Percentiles rank a stretch among this genome's conserved stretches.
phyloP scores from a whole-genome alignment of 2,113 vertebrate genomes.

The Syngnathus typhle region DNA sequence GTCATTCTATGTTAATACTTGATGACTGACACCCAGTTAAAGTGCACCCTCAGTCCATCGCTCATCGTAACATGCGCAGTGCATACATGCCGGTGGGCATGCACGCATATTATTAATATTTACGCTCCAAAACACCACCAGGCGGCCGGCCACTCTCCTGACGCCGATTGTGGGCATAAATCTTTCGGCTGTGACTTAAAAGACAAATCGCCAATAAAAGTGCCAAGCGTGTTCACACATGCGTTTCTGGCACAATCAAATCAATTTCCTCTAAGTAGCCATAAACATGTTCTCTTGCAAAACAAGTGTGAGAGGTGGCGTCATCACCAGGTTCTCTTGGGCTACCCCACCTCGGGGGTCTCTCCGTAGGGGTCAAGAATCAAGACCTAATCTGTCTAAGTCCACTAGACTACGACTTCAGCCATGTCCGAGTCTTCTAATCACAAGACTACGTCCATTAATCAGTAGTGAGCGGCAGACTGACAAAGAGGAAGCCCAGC shows the following conservation, averaged over 20 bases:
- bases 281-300: slow-evolving; percentile 99
- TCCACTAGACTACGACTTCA: slow-evolving; percentile 47
- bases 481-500: slow-evolving; percentile 71
- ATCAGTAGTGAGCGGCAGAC: slow-evolving; percentile 74
- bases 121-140: slow-evolving; percentile 48
- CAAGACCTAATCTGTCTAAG: slow-evolving; percentile 80
- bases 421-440: slow-evolving; percentile 57
- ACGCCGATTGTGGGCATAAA: slow-evolving; percentile 64
- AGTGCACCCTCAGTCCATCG: slow-evolving; percentile 67
- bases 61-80: slow-evolving; percentile 50
- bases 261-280: slow-evolving; percentile 98
- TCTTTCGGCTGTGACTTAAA: slow-evolving; percentile 70
- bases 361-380: slow-evolving; percentile 74
- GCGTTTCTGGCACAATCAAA: slow-evolving; percentile 92
- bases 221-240: slow-evolving; percentile 87
- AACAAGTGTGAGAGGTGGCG: slow-evolving; percentile 81
- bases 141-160: slow-evolving; percentile 49
- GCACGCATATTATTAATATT: slow-evolving; percentile 53
- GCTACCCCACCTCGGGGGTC: slow-evolving; percentile 76
- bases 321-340: slow-evolving; percentile 75
- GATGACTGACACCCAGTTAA: slow-evolving; percentile 72
- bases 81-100: slow-evolving; percentile 20
- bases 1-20: slow-evolving; percentile 62
- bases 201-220: slow-evolving; percentile 93
- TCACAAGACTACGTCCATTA: slow-evolving; percentile 77